Evolutionary conservation across 2,888 invertebrate genomes (phyloP).

Genomic region (Thera britannica): DNA sequence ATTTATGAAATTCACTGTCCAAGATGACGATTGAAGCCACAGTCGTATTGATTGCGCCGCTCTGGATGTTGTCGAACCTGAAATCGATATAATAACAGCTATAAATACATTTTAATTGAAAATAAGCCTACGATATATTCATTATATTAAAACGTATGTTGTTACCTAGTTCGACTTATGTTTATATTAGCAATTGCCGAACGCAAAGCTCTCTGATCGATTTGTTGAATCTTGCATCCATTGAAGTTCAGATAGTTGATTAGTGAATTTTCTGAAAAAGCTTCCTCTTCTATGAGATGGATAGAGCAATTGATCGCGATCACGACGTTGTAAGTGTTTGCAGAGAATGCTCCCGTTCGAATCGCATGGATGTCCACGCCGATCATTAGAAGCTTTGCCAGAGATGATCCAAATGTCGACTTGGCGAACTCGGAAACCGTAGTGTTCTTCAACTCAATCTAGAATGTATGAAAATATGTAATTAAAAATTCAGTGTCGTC

Average conservation of each 20-base stretch:
- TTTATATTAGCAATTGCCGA: constrained; percentile 87
- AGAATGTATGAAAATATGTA: constrained; percentile 49
- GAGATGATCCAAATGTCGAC: constrained; percentile 87
- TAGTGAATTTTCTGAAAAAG: constrained; percentile 86
- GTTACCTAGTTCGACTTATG: constrained; percentile 86
- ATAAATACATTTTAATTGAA: not conserved
- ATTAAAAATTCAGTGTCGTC: not conserved
- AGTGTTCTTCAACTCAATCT: constrained; percentile 88
- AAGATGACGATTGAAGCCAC: constrained; percentile 85
- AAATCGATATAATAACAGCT: constrained; percentile 51
- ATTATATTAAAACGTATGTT: not conserved
- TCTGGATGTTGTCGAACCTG: constrained; percentile 86
- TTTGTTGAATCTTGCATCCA: constrained; percentile 83
- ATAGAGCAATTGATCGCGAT: constrained; percentile 86
- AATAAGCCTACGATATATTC: not conserved
- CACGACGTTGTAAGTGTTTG: constrained; percentile 86
- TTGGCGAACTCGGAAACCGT: constrained; percentile 84
- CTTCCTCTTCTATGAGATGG: constrained; percentile 84
- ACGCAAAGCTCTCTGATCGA: constrained; percentile 85
- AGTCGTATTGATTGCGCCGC: constrained; percentile 87
- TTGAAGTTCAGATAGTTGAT: constrained; percentile 86
- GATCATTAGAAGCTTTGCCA: constrained; percentile 85
- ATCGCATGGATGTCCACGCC: constrained; percentile 81
- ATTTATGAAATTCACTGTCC: constrained; percentile 85
- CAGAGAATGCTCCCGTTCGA: constrained; percentile 87